phyloP scores from a whole-genome alignment of 2,888 invertebrate genomes.

The Agrotis puta region DNA sequence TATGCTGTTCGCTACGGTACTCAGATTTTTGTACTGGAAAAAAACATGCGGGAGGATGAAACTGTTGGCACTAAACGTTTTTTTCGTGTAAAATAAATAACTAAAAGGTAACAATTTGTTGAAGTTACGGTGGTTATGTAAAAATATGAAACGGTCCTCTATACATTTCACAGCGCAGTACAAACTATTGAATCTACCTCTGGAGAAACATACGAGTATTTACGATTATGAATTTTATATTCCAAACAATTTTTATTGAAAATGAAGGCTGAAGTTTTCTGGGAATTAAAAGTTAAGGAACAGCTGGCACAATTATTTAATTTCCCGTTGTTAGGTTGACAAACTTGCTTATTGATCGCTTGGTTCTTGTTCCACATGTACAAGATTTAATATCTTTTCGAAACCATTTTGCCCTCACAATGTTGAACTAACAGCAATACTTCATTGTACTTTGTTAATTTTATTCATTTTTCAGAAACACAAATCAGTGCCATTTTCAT shows the following conservation, averaged over 20 bases:
- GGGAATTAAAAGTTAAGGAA: neutral
- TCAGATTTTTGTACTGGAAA: constrained; percentile 62
- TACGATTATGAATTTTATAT: neutral
- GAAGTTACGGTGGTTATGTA: constrained; percentile 3
- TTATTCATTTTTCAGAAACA: neutral
- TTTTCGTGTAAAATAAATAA: constrained; percentile 9
- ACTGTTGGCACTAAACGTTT: constrained; percentile 45
- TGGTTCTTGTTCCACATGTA: neutral
- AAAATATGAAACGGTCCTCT: neutral
- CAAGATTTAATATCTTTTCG: neutral
- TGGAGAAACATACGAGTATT: too few relatives aligned
- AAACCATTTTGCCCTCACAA: neutral
- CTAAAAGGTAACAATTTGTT: neutral
- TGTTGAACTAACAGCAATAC: neutral
- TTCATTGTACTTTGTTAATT: neutral
- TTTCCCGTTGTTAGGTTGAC: neutral
- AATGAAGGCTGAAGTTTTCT: neutral
- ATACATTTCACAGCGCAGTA: neutral
- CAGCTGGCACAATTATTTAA: neutral
- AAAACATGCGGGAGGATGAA: constrained; percentile 34
- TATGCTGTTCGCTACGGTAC: constrained; percentile 51
- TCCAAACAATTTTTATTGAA: neutral
- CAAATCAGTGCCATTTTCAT: constrained; percentile 13
- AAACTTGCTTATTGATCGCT: neutral
- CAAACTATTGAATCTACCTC: too few relatives aligned